Evolutionary conservation across 2,888 invertebrate species (phyloP).

Genomic region (Synanthedon andrenaeformis): DNA sequence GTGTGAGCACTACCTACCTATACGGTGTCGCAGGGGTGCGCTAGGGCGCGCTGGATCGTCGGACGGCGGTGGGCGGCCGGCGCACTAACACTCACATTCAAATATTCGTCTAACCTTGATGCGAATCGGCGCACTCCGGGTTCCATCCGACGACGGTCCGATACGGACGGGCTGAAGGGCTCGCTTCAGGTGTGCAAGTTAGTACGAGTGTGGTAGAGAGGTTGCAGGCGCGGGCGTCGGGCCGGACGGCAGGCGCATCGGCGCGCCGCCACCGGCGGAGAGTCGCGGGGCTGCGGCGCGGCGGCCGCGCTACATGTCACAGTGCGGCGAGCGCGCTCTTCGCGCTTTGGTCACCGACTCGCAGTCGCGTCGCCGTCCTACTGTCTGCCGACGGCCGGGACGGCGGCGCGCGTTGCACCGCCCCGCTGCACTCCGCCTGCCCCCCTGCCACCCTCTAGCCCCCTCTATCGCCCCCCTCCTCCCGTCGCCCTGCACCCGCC

Average conservation of each 20-base stretch:
- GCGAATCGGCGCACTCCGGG: conserved; percentile 69
- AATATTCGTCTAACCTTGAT: conserved; percentile 69
- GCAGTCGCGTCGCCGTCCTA: conserved; percentile 70
- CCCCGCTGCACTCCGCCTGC: conserved; percentile 68
- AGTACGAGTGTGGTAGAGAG: conserved; percentile 35
- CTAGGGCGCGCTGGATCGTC: conserved; percentile 38
- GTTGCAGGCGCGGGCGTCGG: conserved; percentile 45
- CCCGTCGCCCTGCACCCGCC: conserved; percentile 49
- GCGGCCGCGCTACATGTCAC: conserved; percentile 62
- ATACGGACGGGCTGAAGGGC: conserved; percentile 59
- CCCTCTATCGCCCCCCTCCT: conserved; percentile 37
- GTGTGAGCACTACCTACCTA: conserved; percentile 49
- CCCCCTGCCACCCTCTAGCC: conserved; percentile 52
- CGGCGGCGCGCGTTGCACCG: conserved; percentile 67
- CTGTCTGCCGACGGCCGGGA: conserved; percentile 62
- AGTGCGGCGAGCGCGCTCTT: conserved; percentile 65
- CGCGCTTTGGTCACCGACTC: conserved; percentile 68
- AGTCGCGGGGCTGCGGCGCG: conserved; percentile 59
- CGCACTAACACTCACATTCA: conserved; percentile 66
- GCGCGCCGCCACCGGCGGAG: conserved; percentile 60
- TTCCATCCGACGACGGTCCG: conserved; percentile 66
- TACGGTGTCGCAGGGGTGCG: conserved; percentile 40
- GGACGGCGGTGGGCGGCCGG: conserved; percentile 22
- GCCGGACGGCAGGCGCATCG: conserved; percentile 62
- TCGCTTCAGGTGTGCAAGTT: conserved; percentile 50